A percentile compares a stretch with the other conserved stretches of the same genome.
These are phyloP conservation scores for Myiopsitta monachus DNA, from an alignment of 2,113 vertebrate genomes.

Conservation along the genomic window DNA sequence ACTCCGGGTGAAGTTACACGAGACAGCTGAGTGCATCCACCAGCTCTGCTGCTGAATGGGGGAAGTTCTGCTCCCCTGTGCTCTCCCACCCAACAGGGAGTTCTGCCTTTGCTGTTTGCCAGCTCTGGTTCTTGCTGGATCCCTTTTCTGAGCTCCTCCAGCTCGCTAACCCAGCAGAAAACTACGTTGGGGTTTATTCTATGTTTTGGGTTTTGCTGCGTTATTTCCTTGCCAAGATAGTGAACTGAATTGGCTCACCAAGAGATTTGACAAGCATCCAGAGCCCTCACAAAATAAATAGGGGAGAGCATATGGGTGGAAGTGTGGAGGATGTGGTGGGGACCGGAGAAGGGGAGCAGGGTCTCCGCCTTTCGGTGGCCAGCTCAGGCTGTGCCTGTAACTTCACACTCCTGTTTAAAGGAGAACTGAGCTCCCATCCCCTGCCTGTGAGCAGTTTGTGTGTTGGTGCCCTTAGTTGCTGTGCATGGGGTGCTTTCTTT, in stretches of 20 bases:
- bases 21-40: slow-evolving; percentile 59
- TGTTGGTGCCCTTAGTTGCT: not conserved
- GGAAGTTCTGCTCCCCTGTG: slow-evolving; percentile 54
- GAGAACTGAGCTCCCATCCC: not conserved
- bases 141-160: not conserved
- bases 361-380: not conserved
- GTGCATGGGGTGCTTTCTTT: not conserved
- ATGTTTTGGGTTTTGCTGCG: slow-evolving; percentile 19
- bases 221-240: slow-evolving; percentile 29
- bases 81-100: not conserved
- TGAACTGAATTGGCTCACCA: slow-evolving; percentile 5
- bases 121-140: slow-evolving; percentile 15
- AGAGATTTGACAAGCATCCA: slow-evolving; percentile 29
- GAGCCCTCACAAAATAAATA: slow-evolving; percentile 35
- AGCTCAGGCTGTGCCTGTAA: not conserved
- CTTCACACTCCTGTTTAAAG: not conserved
- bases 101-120: slow-evolving; percentile 35
- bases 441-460: not conserved
- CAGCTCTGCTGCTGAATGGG: slow-evolving; percentile 46
- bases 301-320: slow-evolving; percentile 33
- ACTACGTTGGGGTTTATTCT: not conserved
- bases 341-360: not conserved
- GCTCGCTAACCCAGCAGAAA: slow-evolving; percentile 16
- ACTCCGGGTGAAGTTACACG: slow-evolving; percentile 62
- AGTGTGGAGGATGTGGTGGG: slow-evolving; percentile 55